A percentile compares a stretch with the other conserved stretches of the same genome.
phyloP scores from a whole-genome alignment of 2,888 invertebrate species.

The Acleris cristana region DNA sequence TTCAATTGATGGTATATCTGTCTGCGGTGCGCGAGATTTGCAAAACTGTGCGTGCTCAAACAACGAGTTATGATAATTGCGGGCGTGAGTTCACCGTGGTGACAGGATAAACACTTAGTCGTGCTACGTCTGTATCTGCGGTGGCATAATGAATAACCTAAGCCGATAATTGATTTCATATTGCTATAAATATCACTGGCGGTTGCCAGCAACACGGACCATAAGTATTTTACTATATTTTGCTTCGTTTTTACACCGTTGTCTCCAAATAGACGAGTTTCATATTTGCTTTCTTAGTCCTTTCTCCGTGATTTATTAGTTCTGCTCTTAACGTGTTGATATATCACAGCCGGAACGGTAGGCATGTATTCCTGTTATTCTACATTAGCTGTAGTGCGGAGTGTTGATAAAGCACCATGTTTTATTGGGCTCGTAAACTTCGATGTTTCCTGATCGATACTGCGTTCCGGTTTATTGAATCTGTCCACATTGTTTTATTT shows the following conservation, averaged over 20 bases:
- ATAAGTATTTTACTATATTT: constrained; percentile 9
- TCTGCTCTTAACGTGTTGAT: constrained; percentile 15
- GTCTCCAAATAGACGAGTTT: not conserved
- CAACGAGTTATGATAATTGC: constrained; percentile 39
- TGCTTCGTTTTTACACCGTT: not conserved
- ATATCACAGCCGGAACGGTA: constrained; percentile 10
- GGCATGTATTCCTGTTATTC: constrained; percentile 43
- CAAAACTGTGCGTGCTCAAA: constrained; percentile 51
- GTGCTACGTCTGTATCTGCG: constrained; percentile 27
- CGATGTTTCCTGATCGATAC: constrained; percentile 65
- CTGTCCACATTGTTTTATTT: constrained; percentile 54
- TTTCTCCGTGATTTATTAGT: constrained; percentile 13
- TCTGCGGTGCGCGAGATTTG: constrained; percentile 52
- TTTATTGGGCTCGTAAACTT: constrained; percentile 64
- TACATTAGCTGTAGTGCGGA: constrained; percentile 44
- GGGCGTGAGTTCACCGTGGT: constrained; percentile 34
- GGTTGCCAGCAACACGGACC: not conserved
- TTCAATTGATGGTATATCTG: constrained; percentile 56
- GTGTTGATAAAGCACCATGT: constrained; percentile 53
- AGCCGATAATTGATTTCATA: constrained; percentile 20
- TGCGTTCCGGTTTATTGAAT: constrained; percentile 59
- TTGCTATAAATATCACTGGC: constrained; percentile 17
- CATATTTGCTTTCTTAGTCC: constrained; percentile 22
- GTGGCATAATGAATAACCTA: constrained; percentile 26
- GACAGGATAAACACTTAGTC: constrained; percentile 31